Evolutionary conservation across 2,797 vertebrate species (phyloP), one percentile per base, ranked within the genome.

Genomic region (Delichon dasypus): DNA sequence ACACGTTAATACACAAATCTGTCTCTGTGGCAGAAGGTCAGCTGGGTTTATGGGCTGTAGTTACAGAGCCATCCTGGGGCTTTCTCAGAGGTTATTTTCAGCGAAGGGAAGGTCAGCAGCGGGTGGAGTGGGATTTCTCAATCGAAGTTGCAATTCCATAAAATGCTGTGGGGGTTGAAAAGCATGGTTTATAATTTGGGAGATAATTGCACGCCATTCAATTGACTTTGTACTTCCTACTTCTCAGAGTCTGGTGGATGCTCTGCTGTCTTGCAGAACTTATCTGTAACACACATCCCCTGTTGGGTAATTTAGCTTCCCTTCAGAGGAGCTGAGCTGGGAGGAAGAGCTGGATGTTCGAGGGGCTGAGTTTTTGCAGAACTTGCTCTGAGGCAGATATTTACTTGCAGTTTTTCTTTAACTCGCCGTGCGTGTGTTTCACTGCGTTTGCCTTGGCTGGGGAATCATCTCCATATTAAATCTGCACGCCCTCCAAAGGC

Each of bases 131-230:
- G 61, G 84, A 87, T 89, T 88, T 88, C 62, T 85, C 67, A 47
- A 44, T 58, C 86, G 45, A 62, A 85, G 78, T 10, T 71, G 30
- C 53, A 47, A 80, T 85, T 88, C 93, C 72, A 65, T 48, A 26
- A 88, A 83, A 83, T 14, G 40, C 81, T 80, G n/a, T 10, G 68
- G 50, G 75, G 68, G 57, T 58, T 92, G 72, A 25, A 72, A 90
- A 85, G 51, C 1, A 7, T 0, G 2, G 32, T 65, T 71, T 38
- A 20, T 72, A 91, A 92, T 89, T 74, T 32, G 58, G 81, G 71
- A 95, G 72, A 92, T 95, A 97, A 96, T 48, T 80, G 81, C 67
- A 4, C 25, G 47, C 58, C 78, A 21, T 85, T 83, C 84, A 47
- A 20, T 26, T 71, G 84, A 85, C 90, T 88, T 94, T 93, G 94